Percentiles rank a stretch among this genome's conserved stretches.
These are phyloP conservation scores for Trichomycterus rosablanca DNA, from an alignment of 2,113 vertebrate species.

Conservation along the genomic window DNA sequence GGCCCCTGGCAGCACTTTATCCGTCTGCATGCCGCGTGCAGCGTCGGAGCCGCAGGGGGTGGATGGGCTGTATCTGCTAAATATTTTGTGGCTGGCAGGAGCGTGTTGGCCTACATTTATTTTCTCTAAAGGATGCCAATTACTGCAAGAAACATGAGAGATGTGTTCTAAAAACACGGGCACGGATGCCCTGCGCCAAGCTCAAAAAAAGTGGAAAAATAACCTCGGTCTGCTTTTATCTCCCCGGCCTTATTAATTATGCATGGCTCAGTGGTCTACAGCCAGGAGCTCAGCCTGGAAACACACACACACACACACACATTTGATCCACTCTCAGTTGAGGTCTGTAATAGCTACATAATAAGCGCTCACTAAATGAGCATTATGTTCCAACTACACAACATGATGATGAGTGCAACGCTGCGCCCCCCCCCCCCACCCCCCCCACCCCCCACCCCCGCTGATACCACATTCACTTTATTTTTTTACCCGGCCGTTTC, in stretches of 20 bases:
- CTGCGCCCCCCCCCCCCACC: neutral
- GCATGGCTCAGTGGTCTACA: constrained; percentile 32
- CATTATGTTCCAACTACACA: constrained; percentile 21
- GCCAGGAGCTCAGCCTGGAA: constrained; percentile 16
- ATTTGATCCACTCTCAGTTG: neutral
- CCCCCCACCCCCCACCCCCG: too few relatives aligned
- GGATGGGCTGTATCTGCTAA: constrained; percentile 40
- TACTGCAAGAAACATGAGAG: constrained; percentile 31
- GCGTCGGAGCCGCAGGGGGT: constrained; percentile 18
- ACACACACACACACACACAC: constrained; percentile 1
- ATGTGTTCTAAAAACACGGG: constrained; percentile 15
- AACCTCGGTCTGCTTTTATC: constrained; percentile 42
- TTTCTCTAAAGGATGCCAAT: constrained; percentile 40
- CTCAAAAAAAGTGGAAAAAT: constrained; percentile 22
- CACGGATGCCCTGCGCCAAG: neutral
- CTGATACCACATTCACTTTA: too few relatives aligned
- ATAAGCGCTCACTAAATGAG: constrained; percentile 25
- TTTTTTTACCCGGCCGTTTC: too few relatives aligned
- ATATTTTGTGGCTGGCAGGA: constrained; percentile 45
- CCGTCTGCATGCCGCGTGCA: constrained; percentile 13
- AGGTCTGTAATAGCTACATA: constrained; percentile 38
- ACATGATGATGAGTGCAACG: constrained; percentile 15
- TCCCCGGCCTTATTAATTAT: constrained; percentile 48
- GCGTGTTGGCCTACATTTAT: constrained; percentile 44
- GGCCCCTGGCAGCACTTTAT: constrained; percentile 19